Conservation (phyloP, 2,888 invertebrate species). For the Noctua pronuba region DNA sequence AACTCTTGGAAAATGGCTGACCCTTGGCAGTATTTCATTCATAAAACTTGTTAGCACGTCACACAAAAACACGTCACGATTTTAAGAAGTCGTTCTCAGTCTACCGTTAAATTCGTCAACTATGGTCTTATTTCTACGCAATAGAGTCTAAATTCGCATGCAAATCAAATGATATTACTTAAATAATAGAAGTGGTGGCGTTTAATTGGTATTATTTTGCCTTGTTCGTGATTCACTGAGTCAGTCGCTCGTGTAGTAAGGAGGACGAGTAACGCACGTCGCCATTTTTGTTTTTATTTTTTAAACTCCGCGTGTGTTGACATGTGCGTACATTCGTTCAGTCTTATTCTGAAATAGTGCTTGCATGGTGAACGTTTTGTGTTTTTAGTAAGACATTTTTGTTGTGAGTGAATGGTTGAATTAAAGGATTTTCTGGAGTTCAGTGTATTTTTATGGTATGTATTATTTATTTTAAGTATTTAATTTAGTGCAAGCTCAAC, state of each 20-base stretch:
- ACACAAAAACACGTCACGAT: conserved; percentile 74
- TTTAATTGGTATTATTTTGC: conserved; percentile 89
- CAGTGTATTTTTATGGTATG: conserved; percentile 35
- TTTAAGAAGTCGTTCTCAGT: conserved; percentile 64
- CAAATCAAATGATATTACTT: conserved; percentile 73
- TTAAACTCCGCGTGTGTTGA: conserved; percentile 75
- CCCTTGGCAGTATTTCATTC: conserved; percentile 71
- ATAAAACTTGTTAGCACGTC: conserved; percentile 77
- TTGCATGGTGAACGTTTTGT: conserved; percentile 67
- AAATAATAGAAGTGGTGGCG: conserved; percentile 73
- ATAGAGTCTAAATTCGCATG: conserved; percentile 75
- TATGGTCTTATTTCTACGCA: conserved; percentile 60
- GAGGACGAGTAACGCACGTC: conserved; percentile 78
- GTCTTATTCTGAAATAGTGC: conserved; percentile 73
- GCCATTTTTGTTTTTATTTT: conserved; percentile 73
- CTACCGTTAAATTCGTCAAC: conserved; percentile 53
- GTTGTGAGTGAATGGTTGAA: conserved; percentile 40
- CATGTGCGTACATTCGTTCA: conserved; percentile 73
- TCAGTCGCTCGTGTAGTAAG: conserved; percentile 80
- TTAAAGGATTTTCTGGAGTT: conserved; percentile 43
- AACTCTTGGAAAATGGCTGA: conserved; percentile 48
- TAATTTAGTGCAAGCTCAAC: neutral
- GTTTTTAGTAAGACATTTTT: conserved; percentile 42
- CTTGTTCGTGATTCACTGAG: conserved; percentile 86
- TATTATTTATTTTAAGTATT: neutral